Evolutionary conservation across 2,797 vertebrate species (phyloP).

Genomic region (Acridotheres tristis): DNA sequence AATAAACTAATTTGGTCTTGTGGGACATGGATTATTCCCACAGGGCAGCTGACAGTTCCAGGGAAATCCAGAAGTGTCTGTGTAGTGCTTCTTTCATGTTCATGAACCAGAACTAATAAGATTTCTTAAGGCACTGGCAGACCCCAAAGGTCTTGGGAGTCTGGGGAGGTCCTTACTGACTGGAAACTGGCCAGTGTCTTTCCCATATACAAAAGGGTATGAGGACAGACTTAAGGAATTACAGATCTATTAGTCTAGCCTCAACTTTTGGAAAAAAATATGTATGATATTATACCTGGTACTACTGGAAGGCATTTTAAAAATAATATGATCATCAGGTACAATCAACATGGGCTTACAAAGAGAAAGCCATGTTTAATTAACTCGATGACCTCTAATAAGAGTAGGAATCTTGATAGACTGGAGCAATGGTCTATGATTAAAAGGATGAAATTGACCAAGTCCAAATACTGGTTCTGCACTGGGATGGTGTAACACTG

Average conservation of each 20-base stretch:
- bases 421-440: background rate
- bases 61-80: background rate
- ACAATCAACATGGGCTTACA: background rate
- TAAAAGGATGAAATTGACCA: background rate
- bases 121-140: background rate
- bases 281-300: background rate
- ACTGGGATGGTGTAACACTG: fast-evolving
- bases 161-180: background rate
- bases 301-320: background rate
- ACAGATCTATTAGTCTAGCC: background rate
- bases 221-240: background rate
- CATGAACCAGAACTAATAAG: background rate
- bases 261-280: background rate
- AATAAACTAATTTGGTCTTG: background rate
- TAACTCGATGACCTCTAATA: background rate
- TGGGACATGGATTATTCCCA: background rate
- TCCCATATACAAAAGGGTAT: background rate
- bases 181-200: background rate
- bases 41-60: background rate
- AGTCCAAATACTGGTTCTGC: background rate
- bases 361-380: background rate
- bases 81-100: background rate
- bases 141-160: background rate
- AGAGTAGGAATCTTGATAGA: background rate
- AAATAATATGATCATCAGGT: background rate